phyloP scores from a whole-genome alignment of 2,888 invertebrate species.

The Drosophila neotestacea region DNA sequence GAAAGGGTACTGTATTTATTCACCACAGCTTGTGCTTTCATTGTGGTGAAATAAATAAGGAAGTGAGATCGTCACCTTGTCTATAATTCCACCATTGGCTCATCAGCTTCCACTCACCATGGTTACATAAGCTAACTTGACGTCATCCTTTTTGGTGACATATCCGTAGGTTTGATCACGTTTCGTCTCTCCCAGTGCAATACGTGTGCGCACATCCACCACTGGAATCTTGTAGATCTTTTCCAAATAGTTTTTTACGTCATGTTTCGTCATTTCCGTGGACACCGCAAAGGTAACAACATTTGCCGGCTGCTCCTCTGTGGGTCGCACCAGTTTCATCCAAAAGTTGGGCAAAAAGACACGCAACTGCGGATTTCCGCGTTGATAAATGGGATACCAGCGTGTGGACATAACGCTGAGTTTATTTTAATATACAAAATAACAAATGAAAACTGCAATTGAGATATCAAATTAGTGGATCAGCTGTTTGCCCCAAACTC shows the following conservation, averaged over 20 bases:
- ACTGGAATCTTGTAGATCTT: constrained; percentile 97
- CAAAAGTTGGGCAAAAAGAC: constrained; percentile 98
- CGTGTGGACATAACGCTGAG: constrained; percentile 82
- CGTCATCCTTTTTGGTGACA: constrained; percentile 93
- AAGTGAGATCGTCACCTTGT: neutral
- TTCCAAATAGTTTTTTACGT: constrained; percentile 96
- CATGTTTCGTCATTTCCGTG: constrained; percentile 96
- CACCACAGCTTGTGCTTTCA: neutral
- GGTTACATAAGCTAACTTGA: constrained; percentile 91
- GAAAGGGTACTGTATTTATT: neutral
- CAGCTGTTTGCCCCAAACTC: constrained; percentile 37
- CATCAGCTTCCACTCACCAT: constrained; percentile 87
- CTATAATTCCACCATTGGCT: neutral
- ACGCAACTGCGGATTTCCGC: constrained; percentile 96
- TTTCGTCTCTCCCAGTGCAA: constrained; percentile 89
- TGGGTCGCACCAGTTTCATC: constrained; percentile 94
- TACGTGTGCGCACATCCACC: constrained; percentile 91
- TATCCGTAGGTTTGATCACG: constrained; percentile 88
- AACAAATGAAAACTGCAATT: constrained; percentile 12
- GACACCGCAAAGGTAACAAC: constrained; percentile 95
- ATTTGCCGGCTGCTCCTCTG: constrained; percentile 90
- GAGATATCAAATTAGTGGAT: neutral
- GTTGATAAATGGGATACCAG: constrained; percentile 95
- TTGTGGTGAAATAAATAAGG: neutral
- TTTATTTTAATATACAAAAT: constrained; percentile 26